A percentile compares a stretch with the other conserved stretches of the same genome.
Evolutionary conservation across 2,113 vertebrate species (phyloP).

Genomic region (Pionites leucogaster): DNA sequence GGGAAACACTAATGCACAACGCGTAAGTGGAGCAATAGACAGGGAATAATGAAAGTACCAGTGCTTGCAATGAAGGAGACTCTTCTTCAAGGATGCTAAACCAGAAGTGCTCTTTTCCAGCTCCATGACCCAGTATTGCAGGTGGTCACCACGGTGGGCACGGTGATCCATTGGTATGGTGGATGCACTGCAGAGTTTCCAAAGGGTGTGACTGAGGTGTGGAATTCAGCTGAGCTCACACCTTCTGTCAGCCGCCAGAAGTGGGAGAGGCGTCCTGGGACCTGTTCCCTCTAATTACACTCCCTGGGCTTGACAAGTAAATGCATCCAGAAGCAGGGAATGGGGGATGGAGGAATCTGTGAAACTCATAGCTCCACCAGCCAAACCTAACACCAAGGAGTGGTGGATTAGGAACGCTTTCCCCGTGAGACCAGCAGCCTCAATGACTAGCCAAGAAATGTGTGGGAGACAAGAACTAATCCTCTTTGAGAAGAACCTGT

Average conservation of each 20-base stretch:
- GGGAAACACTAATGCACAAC: not conserved
- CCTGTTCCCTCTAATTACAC: slow-evolving; percentile 39
- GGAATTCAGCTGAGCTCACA: slow-evolving; percentile 52
- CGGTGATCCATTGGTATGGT: not conserved
- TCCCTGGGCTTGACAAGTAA: slow-evolving; percentile 50
- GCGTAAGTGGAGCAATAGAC: not conserved
- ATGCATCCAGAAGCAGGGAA: not conserved
- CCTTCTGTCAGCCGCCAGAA: slow-evolving; percentile 41
- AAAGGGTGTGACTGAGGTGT: slow-evolving; percentile 41
- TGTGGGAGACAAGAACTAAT: not conserved
- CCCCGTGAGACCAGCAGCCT: not conserved
- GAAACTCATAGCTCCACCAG: not conserved
- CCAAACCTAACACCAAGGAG: not conserved
- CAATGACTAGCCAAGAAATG: not conserved
- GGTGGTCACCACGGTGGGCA: not conserved
- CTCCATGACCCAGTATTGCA: not conserved
- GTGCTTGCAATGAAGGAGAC: not conserved
- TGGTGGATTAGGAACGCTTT: not conserved
- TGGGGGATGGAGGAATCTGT: not conserved
- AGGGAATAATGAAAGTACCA: not conserved
- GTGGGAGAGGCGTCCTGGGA: slow-evolving; percentile 43
- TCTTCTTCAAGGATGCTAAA: not conserved
- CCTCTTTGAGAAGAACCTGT: slow-evolving; percentile 13
- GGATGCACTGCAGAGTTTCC: not conserved
- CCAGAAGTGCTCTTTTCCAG: not conserved